Evolutionary conservation across 2,888 invertebrate species (phyloP).

Genomic region (Sylvicola fuscatus): DNA sequence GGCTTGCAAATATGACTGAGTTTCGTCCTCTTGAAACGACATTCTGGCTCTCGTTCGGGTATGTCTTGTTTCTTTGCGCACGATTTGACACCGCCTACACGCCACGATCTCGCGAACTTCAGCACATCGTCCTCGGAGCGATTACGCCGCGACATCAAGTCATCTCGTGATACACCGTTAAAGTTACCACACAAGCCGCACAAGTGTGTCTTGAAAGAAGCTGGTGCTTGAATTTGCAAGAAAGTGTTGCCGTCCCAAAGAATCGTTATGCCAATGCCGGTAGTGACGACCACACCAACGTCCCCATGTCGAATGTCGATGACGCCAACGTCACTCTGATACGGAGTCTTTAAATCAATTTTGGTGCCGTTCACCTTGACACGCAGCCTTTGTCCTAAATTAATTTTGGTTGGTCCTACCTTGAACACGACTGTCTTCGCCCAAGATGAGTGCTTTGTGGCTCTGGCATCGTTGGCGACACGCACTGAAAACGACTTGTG

Average conservation of each 20-base stretch:
- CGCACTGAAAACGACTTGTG: conserved; percentile 65
- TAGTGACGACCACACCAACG: conserved; percentile 43
- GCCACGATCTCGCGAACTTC: conserved; percentile 78
- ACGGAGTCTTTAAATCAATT: conserved; percentile 38
- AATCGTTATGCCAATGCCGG: conserved; percentile 59
- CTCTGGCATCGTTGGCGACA: conserved; percentile 72
- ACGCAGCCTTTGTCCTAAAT: conserved; percentile 66
- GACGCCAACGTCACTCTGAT: conserved; percentile 25
- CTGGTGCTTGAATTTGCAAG: conserved; percentile 64
- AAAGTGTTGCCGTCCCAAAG: conserved; percentile 90
- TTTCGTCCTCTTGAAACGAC: conserved; percentile 28
- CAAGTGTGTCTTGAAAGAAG: conserved; percentile 47
- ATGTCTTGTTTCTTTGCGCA: conserved; percentile 38
- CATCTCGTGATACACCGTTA: conserved; percentile 37
- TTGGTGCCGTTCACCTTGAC: conserved; percentile 70
- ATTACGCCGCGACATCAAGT: conserved; percentile 47
- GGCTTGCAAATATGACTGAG: conserved; percentile 31
- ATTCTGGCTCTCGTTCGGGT: conserved; percentile 26
- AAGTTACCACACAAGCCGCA: conserved; percentile 93
- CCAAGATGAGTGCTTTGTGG: conserved; percentile 69
- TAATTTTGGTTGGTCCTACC: conserved; percentile 52
- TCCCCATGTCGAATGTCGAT: conserved; percentile 38
- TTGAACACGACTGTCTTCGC: conserved; percentile 73
- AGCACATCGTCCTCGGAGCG: conserved; percentile 37
- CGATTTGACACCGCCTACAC: conserved; percentile 59